Evolutionary conservation across 2,797 vertebrate species (phyloP), one percentile per base, ranked within the genome.

Genomic region (Gila robusta): DNA sequence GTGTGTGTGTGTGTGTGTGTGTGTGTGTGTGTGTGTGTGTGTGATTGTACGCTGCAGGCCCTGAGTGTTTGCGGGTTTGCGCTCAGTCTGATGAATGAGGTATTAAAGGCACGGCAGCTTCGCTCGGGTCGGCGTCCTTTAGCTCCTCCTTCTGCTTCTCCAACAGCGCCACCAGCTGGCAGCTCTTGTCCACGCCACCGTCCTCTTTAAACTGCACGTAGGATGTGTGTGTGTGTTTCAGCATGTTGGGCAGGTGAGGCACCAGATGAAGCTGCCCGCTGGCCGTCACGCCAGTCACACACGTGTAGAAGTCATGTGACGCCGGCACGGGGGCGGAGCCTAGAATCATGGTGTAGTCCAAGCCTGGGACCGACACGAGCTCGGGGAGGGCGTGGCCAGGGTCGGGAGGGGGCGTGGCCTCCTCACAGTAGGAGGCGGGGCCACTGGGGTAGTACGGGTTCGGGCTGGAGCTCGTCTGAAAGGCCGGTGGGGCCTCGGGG

Each of bases 231-330:
- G 56, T 26, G 28, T 44, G 89, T 87, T 17, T 74, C 47, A 87
- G 70, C 8, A 62, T 28, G 35, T 83, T 23, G 10, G 90, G 89
- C 73, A 92, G 23, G 32, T 93, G 94, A 0, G 94, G 93, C 73
- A 95, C 94, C 91, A 96, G 93, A 2, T 94, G 94, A 56, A 96
- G 92, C 56, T 93, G 91, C 0, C 94, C 94, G 0, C 66, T 92
- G 1, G 91, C 83, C 0, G 90, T 92, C 86, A 95, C 89, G 47
- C 93, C 87, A 87, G 94, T 94, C 8, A 96, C 95, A 16, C 95
- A 95, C 74, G 94, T 95, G 93, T 96, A 96, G 88, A 95, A 95
- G 19, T 95, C 94, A 52, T 93, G 94, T 0, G 67, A 47, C 0
- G 39, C 39, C 19, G 0, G 39, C 5, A 39, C 26, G 7, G 8